Evolutionary conservation across 2,113 vertebrate species (phyloP).

Genomic region (Saccopteryx bilineata): DNA sequence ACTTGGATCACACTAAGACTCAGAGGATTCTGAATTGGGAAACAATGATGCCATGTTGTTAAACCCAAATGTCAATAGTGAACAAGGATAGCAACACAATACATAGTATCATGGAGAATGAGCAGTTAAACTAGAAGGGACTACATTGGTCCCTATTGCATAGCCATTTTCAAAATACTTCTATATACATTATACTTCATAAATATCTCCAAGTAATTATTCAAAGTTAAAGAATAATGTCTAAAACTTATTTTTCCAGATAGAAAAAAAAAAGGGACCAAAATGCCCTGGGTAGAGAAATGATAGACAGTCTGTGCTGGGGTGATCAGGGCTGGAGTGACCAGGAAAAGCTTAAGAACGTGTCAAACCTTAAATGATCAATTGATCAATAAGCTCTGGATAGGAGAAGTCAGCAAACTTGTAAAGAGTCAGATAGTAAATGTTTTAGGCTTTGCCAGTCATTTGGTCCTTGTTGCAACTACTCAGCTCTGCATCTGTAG

Average conservation of each 20-base stretch:
- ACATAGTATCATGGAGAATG: not conserved
- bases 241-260: not conserved
- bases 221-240: not conserved
- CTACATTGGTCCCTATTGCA: not conserved
- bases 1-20: not conserved
- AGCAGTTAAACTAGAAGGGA: not conserved
- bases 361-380: not conserved
- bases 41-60: not conserved
- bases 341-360: not conserved
- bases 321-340: too few relatives aligned
- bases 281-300: not conserved
- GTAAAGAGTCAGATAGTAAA: not conserved
- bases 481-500: not conserved
- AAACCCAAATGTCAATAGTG: not conserved
- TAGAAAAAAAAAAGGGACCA: not conserved
- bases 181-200: not conserved
- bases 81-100: not conserved
- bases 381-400: not conserved
- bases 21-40: not conserved
- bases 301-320: not conserved
- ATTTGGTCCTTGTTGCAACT: not conserved
- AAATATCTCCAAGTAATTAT: slow-evolving; percentile 20
- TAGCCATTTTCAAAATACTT: not conserved
- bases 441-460: not conserved
- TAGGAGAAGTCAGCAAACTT: not conserved